A percentile compares a stretch with the other conserved stretches of the same genome.
These are phyloP conservation scores for Bombus impatiens DNA, from an alignment of 1,140 invertebrate genomes.

Conservation along the genomic window DNA sequence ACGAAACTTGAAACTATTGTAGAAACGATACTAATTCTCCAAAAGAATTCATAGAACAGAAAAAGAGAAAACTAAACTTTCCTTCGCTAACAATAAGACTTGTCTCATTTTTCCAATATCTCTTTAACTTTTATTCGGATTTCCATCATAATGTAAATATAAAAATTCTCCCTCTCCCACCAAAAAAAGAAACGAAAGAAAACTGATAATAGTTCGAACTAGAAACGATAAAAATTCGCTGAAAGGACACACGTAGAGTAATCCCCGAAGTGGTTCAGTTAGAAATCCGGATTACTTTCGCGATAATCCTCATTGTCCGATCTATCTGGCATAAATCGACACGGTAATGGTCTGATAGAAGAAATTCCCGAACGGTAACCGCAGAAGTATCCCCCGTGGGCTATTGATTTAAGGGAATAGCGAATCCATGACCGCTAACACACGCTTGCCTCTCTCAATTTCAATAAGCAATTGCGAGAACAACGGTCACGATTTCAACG, in stretches of 20 bases:
- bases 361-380: constrained; percentile 35
- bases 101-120: no score
- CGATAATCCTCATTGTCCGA: constrained; percentile 35
- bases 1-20: no score
- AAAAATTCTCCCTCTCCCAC: accelerated
- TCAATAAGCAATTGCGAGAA: constrained; percentile 53
- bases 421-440: constrained; percentile 44
- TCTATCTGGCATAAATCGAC: constrained; percentile 16
- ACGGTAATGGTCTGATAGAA: constrained; percentile 33
- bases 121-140: no score
- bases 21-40: no score
- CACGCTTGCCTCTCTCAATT: constrained; percentile 49
- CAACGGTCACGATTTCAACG: constrained; percentile 43
- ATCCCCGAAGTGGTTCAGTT: not conserved
- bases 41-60: no score
- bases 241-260: not conserved
- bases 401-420: constrained; percentile 52
- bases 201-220: no score
- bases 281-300: not conserved
- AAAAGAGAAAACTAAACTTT: no score
- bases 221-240: not conserved
- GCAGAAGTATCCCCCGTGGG: constrained; percentile 25
- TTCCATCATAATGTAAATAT: no score
- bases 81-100: no score
- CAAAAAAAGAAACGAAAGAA: not conserved